A percentile compares a stretch with the other conserved stretches of the same genome.
Conservation (phyloP, 2,797 vertebrate species). For the Lutjanus argentimaculatus region DNA sequence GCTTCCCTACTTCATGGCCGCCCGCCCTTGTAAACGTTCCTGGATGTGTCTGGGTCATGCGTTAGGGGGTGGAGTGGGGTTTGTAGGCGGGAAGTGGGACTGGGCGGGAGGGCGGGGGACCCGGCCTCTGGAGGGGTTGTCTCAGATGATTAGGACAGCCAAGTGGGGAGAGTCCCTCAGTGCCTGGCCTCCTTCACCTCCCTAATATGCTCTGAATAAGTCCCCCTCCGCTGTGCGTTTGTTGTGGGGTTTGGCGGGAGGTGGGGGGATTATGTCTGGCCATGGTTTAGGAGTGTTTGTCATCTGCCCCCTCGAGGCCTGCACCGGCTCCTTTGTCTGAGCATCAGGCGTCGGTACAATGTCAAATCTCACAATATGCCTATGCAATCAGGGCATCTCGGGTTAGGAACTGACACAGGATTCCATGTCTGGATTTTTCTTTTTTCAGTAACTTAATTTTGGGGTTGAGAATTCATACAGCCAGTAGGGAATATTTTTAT, state of each 20-base stretch:
- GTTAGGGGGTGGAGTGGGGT: constrained; percentile 52
- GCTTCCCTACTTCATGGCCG: constrained; percentile 69
- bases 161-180: constrained; percentile 82
- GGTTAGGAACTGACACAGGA: constrained; percentile 64
- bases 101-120: constrained; percentile 31
- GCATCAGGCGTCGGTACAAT: constrained; percentile 71
- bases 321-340: constrained; percentile 79
- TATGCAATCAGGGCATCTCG: constrained; percentile 64
- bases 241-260: constrained; percentile 69
- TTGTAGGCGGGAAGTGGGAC: constrained; percentile 55
- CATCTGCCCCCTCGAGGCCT: constrained; percentile 83
- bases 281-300: constrained; percentile 82
- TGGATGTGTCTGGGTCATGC: constrained; percentile 81
- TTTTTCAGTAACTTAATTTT: constrained; percentile 23
- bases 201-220: constrained; percentile 86
- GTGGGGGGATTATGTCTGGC: constrained; percentile 79
- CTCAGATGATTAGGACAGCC: constrained; percentile 82
- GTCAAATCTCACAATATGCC: constrained; percentile 78
- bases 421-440: constrained; percentile 54
- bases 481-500: not conserved
- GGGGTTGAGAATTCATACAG: constrained; percentile 9
- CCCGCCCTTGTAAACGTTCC: constrained; percentile 77
- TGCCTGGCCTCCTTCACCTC: constrained; percentile 84
- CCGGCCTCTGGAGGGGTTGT: constrained; percentile 72
- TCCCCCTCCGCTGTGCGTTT: constrained; percentile 78